A percentile compares a stretch with the other conserved stretches of the same genome.
Conservation (phyloP, 2,888 invertebrate genomes). For the Diabrotica balteata region DNA sequence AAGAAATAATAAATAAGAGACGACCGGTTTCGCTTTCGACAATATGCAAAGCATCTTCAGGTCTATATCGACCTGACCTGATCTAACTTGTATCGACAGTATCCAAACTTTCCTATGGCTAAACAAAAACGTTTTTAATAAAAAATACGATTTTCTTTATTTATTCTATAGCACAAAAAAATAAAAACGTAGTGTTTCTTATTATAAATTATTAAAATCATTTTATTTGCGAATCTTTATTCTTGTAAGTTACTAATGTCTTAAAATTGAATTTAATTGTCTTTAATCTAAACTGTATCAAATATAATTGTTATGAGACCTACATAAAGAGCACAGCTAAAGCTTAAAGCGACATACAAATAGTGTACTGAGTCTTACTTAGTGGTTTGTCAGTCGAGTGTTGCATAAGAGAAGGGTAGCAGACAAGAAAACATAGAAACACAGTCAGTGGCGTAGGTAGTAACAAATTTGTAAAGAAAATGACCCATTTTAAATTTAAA, state of each 20-base stretch:
- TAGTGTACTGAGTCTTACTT: constrained; percentile 24
- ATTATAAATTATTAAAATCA: not conserved
- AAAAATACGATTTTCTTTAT: too few relatives aligned
- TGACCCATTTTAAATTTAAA: not conserved
- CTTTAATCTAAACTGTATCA: constrained; percentile 8
- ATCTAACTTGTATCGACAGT: too few relatives aligned
- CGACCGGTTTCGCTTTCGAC: too few relatives aligned
- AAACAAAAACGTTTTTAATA: too few relatives aligned
- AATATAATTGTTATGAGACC: constrained; percentile 3
- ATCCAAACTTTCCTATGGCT: too few relatives aligned
- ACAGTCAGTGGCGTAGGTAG: constrained; percentile 17
- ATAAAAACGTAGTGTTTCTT: not conserved
- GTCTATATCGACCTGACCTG: too few relatives aligned
- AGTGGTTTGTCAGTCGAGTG: constrained; percentile 14
- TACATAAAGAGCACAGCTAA: not conserved
- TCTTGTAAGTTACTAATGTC: too few relatives aligned
- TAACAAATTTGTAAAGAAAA: not conserved
- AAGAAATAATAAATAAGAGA: too few relatives aligned
- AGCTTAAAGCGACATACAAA: constrained; percentile 16
- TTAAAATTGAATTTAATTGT: not conserved
- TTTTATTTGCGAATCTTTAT: too few relatives aligned
- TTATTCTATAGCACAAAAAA: too few relatives aligned
- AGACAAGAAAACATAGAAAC: constrained; percentile 18
- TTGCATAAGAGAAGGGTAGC: constrained; percentile 16
- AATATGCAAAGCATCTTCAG: too few relatives aligned